These are phyloP conservation scores for Oreohelix idahoensis DNA, from an alignment of 1,140 invertebrate genomes.

Conservation along the genomic window DNA sequence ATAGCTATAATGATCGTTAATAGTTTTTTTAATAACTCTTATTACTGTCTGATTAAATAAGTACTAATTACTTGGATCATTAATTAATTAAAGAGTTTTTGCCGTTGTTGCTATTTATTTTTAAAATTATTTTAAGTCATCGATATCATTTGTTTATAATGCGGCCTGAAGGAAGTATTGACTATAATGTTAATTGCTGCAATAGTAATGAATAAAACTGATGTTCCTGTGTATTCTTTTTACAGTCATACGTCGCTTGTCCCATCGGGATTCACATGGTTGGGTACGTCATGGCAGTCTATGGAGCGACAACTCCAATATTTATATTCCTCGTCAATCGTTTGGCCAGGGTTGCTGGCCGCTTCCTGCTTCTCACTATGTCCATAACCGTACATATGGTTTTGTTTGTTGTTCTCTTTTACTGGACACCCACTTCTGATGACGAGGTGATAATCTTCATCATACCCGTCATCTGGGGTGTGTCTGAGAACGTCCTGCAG, in stretches of 20 bases:
- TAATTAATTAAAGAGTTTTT: too few relatives aligned
- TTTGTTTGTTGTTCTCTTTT: constrained; percentile 49
- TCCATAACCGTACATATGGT: constrained; percentile 47
- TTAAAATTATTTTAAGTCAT: too few relatives aligned
- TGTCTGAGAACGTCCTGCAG: constrained; percentile 95
- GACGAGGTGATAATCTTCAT: constrained; percentile 88
- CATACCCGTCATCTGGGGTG: constrained; percentile 92
- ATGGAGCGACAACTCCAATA: constrained; percentile 90
- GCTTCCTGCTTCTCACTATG: constrained; percentile 85
- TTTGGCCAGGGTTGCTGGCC: constrained; percentile 91
- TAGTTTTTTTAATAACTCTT: too few relatives aligned
- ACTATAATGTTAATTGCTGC: too few relatives aligned
- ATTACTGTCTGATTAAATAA: too few relatives aligned
- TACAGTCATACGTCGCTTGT: constrained; percentile 92
- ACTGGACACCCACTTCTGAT: constrained; percentile 87
- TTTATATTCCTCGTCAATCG: constrained; percentile 92
- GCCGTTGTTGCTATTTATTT: too few relatives aligned
- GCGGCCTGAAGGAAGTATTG: too few relatives aligned
- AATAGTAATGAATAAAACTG: too few relatives aligned
- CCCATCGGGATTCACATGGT: constrained; percentile 90
- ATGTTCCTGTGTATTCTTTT: too few relatives aligned
- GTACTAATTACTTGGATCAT: too few relatives aligned
- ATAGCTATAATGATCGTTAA: too few relatives aligned
- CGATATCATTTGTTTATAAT: too few relatives aligned
- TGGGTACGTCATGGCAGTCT: constrained; percentile 95